Base-by-base conservation (phyloP, 2,113 vertebrate species). In the Oreochromis spilurus region DNA sequence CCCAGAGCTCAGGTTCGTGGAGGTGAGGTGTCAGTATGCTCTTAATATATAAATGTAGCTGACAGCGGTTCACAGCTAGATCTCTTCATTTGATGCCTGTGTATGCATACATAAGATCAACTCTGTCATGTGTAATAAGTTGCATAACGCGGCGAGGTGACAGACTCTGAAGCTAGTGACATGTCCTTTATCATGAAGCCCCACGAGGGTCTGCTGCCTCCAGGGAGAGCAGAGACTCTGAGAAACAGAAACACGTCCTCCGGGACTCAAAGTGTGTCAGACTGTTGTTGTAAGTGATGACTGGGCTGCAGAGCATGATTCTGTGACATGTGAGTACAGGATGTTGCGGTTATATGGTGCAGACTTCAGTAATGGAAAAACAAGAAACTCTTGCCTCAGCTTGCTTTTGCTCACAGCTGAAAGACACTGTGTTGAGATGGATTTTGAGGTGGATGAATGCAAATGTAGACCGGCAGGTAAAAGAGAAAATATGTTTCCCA, bases 1-100 rank as follows among this genome's bases (percentile, higher is more conserved):
- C 4, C 92, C 92, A 54, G 94, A 95, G 77, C 89, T 93, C 88
- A 93, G 94, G 70, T 95, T 88, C 40, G 4, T 78, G 14, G 94
- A 95, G 92, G 94, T 94, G 90, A 95, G 94, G 79, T 5, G 24
- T 40, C 62, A 24, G 0, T 12, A 13, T 13, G 34, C 7, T 43
- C n/a, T 67, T 43, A 52, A 52, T 24, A 50, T 82, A 60, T 81
- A 48, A 21, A 10, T 31, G 4, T 75, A 29, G 16, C 29, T 83
- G 29, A 55, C 21, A 45, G 24, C 40, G 9, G 34, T 75, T 75
- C 70, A 75, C 43, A 4, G 24, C 72, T 52, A 77, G 72, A 77
- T n/a, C 10, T 77, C 17, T 50, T 77, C 10, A 9, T 4, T 10
- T 54, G 50, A 79, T 54, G 34, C 19, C 62, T 67, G 29, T 54